These are phyloP conservation scores for Diglossa cyanea DNA, from an alignment of 2,797 vertebrate genomes.

Conservation along the genomic window DNA sequence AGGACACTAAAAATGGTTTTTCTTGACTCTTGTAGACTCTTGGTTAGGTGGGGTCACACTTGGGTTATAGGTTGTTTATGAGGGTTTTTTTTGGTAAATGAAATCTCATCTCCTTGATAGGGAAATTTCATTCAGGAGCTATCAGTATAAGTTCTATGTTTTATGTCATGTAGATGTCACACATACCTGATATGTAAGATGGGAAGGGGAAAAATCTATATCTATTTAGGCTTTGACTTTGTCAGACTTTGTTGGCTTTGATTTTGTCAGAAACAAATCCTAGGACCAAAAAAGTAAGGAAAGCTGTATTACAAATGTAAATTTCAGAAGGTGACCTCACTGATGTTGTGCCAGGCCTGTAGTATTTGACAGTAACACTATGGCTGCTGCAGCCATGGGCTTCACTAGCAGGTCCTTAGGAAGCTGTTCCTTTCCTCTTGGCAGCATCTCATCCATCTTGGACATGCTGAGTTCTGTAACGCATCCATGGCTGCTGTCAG, in stretches of 20 bases:
- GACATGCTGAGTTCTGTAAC: background rate
- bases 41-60: background rate
- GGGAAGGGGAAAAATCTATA: background rate
- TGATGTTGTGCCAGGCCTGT: background rate
- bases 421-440: background rate
- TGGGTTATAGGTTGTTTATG: background rate
- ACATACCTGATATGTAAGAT: background rate
- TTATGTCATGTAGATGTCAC: background rate
- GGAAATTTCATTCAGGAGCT: background rate
- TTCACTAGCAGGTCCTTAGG: background rate
- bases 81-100: accelerated
- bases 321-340: background rate
- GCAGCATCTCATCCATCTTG: background rate
- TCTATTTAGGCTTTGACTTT: background rate
- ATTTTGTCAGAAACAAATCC: background rate
- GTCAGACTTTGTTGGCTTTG: background rate
- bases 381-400: background rate
- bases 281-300: background rate
- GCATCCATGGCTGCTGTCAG: background rate
- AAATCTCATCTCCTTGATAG: background rate
- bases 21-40: background rate
- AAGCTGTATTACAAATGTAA: background rate
- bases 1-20: background rate
- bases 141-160: background rate
- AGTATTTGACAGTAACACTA: background rate